A percentile compares a stretch with the other conserved stretches of the same genome.
Evolutionary conservation across 2,797 vertebrate genomes (phyloP).

Genomic region (Agapornis canus): DNA sequence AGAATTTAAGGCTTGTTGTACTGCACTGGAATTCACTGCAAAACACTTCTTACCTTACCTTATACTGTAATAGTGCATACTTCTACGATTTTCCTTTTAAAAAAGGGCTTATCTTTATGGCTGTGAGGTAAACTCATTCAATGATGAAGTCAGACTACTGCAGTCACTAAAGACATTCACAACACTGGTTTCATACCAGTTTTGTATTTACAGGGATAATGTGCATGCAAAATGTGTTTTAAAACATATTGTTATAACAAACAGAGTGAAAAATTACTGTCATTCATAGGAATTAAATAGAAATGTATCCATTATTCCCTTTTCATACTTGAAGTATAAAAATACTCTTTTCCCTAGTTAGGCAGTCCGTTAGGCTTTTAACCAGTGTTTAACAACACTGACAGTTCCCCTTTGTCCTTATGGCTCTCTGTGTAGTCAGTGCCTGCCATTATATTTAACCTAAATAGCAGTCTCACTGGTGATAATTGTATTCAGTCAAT

Average conservation of each 20-base stretch:
- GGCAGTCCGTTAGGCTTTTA: background rate
- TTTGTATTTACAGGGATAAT: background rate
- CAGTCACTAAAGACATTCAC: background rate
- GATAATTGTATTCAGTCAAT: constrained; percentile 13
- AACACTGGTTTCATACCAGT: background rate
- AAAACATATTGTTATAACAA: background rate
- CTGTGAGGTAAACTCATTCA: background rate
- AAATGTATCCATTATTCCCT: background rate
- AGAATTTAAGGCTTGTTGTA: background rate
- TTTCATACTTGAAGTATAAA: background rate
- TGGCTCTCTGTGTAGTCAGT: background rate
- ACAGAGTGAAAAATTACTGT: background rate
- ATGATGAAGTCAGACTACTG: background rate
- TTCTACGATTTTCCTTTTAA: background rate
- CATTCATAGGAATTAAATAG: background rate
- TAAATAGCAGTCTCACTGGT: background rate
- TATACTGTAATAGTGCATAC: background rate
- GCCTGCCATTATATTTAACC: background rate
- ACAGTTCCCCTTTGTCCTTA: background rate
- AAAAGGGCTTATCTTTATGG: background rate
- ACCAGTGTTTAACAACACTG: background rate
- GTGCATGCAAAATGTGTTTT: background rate
- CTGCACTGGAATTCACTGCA: background rate
- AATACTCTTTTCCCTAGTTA: background rate
- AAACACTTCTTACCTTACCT: background rate